Conservation (phyloP, 2,888 invertebrate genomes). For the Bombylius major region DNA sequence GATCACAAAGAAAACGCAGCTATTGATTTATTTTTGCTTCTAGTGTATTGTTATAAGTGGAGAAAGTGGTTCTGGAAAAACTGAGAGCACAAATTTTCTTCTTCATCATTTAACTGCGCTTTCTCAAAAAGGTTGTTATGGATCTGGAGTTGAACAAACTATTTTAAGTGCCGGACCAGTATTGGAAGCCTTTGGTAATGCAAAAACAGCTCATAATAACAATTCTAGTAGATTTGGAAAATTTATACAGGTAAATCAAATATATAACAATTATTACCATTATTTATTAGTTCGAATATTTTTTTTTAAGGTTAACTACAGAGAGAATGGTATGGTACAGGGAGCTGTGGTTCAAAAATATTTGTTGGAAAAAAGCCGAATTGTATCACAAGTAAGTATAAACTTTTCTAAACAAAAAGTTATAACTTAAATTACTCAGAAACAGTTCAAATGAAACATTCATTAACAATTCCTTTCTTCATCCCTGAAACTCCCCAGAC, state of each 20-base stretch:
- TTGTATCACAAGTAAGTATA: constrained; percentile 55
- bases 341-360: constrained; percentile 96
- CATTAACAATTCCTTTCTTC: too few relatives aligned
- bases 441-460: too few relatives aligned
- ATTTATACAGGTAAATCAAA: constrained; percentile 61
- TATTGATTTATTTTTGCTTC: too few relatives aligned
- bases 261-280: background rate
- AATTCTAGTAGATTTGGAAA: constrained; percentile 96
- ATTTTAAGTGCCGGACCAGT: constrained; percentile 93
- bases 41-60: constrained; percentile 88
- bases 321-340: constrained; percentile 96
- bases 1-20: too few relatives aligned
- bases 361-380: constrained; percentile 86
- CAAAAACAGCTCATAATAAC: constrained; percentile 94
- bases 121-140: constrained; percentile 87
- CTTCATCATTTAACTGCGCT: constrained; percentile 89
- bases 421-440: too few relatives aligned
- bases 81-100: constrained; percentile 90
- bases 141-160: constrained; percentile 93
- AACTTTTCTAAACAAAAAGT: too few relatives aligned
- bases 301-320: constrained; percentile 61
- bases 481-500: too few relatives aligned
- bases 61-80: constrained; percentile 92
- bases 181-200: constrained; percentile 96
- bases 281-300: background rate